Conservation (phyloP, 2,113 vertebrate species). For the Crocuta crocuta region DNA sequence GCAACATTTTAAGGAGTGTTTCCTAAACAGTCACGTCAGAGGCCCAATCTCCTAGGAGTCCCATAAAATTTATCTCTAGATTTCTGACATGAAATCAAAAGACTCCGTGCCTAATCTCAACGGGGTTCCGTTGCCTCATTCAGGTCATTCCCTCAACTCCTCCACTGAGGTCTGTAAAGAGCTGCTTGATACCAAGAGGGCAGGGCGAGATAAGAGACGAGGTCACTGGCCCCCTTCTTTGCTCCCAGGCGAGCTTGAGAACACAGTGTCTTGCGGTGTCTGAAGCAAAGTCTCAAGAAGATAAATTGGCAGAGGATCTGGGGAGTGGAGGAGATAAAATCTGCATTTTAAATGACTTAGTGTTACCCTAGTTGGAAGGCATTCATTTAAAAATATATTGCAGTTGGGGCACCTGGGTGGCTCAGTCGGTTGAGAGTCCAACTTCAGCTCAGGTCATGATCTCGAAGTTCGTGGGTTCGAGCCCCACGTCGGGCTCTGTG, state of each 20-base stretch:
- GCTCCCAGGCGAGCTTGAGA: neutral
- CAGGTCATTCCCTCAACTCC: neutral
- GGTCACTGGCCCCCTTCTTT: neutral
- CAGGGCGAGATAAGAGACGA: neutral
- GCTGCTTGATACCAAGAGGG: neutral
- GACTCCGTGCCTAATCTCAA: neutral
- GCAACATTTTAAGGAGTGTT: neutral
- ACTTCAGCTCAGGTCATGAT: no score
- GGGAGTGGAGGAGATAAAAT: neutral
- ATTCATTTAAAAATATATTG: conserved; percentile 41
- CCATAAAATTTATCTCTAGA: neutral
- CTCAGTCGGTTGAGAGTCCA: no score
- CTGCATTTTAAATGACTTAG: conserved; percentile 3
- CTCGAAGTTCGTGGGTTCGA: no score
- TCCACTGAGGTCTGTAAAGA: neutral
- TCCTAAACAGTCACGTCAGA: neutral
- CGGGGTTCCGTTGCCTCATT: neutral
- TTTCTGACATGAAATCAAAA: conserved; percentile 30
- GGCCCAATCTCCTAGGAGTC: neutral
- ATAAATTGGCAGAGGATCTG: neutral
- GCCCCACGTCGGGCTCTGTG: no score
- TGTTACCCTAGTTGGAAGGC: neutral
- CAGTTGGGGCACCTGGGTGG: no score
- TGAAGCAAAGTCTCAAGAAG: conserved; percentile 13
- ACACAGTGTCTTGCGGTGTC: neutral